Percentiles rank a stretch among this genome's conserved stretches.
Conservation (phyloP, 92 coral and sea anemone species). For the Porites lobata region DNA sequence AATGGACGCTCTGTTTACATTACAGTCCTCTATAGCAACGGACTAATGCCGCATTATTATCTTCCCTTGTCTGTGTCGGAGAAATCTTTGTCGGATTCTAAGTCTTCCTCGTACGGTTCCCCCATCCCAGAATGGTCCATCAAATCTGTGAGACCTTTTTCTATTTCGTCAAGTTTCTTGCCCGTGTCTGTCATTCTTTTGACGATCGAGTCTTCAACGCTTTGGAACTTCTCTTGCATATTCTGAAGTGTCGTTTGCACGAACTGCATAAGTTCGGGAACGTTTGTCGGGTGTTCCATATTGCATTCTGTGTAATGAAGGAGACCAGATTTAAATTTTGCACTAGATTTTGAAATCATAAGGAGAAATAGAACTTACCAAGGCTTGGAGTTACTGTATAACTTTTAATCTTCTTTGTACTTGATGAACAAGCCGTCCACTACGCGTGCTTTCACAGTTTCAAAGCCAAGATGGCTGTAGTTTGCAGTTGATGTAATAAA, state of each 20-base stretch:
- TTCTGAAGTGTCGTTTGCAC: conserved; percentile 90
- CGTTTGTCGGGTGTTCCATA: conserved; percentile 88
- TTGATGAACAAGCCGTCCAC: neutral
- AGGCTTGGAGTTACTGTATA: neutral
- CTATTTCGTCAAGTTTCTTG: conserved; percentile 89
- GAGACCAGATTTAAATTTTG: neutral
- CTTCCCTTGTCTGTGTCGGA: conserved; percentile 80
- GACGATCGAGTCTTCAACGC: conserved; percentile 90
- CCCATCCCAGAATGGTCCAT: conserved; percentile 99
- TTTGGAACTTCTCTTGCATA: conserved; percentile 97
- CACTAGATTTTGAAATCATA: neutral
- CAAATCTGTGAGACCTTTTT: conserved; percentile 90
- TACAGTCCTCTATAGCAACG: conserved; percentile 47
- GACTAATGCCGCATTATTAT: conserved; percentile 33
- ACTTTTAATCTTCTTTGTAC: neutral
- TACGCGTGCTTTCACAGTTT: too few species aligned
- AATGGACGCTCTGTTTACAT: conserved; percentile 26
- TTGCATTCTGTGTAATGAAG: conserved; percentile 5
- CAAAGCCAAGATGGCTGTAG: neutral
- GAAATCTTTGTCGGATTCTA: conserved; percentile 81
- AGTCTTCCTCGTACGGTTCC: conserved; percentile 95
- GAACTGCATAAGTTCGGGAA: conserved; percentile 92
- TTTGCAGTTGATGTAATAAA: neutral
- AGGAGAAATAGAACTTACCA: conserved; percentile 11
- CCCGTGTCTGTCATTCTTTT: conserved; percentile 93